Evolutionary conservation across 2,113 vertebrate genomes (phyloP), one percentile per base, ranked within the genome.

Genomic region (Xyrauchen texanus): DNA sequence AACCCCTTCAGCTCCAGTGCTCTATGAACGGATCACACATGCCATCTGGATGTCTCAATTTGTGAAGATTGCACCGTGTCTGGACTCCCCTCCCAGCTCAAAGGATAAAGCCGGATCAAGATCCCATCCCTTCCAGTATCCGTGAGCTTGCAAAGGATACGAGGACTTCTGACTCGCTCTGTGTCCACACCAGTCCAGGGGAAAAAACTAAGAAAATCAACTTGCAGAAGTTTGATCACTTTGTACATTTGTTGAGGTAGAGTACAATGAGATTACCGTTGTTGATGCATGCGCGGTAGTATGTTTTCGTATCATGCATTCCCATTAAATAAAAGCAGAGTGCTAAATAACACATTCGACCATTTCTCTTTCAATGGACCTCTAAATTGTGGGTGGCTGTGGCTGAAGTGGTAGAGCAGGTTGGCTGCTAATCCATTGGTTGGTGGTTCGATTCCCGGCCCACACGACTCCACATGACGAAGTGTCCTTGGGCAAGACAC

Each of bases 21-120:
- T 73, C 55, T 70, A 6, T 71, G 58, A 63, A 68, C 3, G 45
- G 55, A 73, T 73, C 75, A 71, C 49, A 51, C 16, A 53, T 76
- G 72, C 81, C 63, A 82, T 73, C 72, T 52, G 45, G 63, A 64
- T 68, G 74, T 83, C 82, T 86, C 79, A 82, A 82, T 84, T 84
- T 86, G 79, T 73, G 64, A 9, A 78, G 74, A 53, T 42, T 45
- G 52, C 45, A 71, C 55, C 55, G 61, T 53, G 42, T 15, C 65
- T 63, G 60, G 64, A 61, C 45, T 76, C 65, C 60, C 76, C 71
- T 71, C 62, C 3, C 49, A 79, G 80, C 77, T 82, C 64, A 79
- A 63, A 65, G 68, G 76, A 82, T 86, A 52, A 82, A 47, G 58
- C 46, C 42, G 68, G 77, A 81, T 83, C 79, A 67, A 47, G 53